Conservation (phyloP, 2,797 vertebrate species). For the Clarias fuscus region DNA sequence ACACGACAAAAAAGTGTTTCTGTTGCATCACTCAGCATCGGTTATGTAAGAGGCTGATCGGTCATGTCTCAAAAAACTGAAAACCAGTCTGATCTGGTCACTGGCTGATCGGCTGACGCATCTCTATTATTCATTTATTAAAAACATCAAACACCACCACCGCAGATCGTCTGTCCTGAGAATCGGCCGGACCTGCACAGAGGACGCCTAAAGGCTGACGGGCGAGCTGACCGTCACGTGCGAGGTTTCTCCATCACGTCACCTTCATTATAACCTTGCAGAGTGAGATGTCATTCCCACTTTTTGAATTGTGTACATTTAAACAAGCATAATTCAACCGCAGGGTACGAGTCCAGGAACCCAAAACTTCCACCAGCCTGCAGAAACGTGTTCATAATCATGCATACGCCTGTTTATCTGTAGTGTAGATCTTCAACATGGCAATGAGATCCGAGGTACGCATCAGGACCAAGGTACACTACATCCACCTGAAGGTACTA, state of each 20-base stretch:
- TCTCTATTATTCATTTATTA: too few relatives aligned
- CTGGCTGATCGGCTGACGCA: too few relatives aligned
- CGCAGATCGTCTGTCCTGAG: not conserved
- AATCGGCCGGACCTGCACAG: not conserved
- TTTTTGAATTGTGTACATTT: not conserved
- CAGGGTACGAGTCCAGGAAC: too few relatives aligned
- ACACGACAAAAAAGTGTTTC: too few relatives aligned
- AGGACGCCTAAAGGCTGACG: not conserved
- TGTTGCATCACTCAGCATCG: too few relatives aligned
- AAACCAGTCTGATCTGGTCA: too few relatives aligned
- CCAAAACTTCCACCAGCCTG: too few relatives aligned
- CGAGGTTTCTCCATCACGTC: not conserved
- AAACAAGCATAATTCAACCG: not conserved
- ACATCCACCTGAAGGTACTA: not conserved
- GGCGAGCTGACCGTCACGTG: not conserved
- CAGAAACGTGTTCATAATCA: too few relatives aligned
- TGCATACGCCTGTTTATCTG: not conserved
- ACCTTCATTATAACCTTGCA: not conserved
- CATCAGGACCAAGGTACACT: not conserved
- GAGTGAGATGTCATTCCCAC: not conserved
- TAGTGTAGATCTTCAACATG: not conserved
- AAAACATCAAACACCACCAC: not conserved
- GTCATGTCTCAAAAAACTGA: too few relatives aligned
- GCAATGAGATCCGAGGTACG: not conserved
- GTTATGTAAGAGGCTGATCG: too few relatives aligned